Evolutionary conservation across 2,797 vertebrate species (phyloP).

Genomic region (Hirundo rustica): DNA sequence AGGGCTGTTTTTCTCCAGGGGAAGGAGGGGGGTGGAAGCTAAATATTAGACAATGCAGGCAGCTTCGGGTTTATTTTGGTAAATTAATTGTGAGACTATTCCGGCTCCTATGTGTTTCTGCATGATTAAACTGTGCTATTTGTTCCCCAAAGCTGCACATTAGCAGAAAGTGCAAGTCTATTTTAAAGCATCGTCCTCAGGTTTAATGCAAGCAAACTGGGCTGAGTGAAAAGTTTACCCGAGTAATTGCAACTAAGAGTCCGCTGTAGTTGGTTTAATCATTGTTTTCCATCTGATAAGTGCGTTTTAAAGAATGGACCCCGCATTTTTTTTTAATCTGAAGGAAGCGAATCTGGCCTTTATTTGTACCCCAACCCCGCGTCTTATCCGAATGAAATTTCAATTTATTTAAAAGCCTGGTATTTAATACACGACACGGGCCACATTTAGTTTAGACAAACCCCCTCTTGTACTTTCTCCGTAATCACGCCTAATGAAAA

Average conservation of each 20-base stretch:
- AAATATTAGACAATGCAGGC: constrained; percentile 63
- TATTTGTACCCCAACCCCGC: constrained; percentile 54
- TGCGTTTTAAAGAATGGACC: constrained; percentile 43
- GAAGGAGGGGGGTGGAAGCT: constrained; percentile 40
- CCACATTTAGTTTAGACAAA: constrained; percentile 66
- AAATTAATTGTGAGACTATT: constrained; percentile 56
- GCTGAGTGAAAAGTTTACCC: constrained; percentile 56
- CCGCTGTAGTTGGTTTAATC: constrained; percentile 53
- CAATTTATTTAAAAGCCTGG: constrained; percentile 76
- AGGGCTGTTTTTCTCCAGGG: constrained; percentile 37
- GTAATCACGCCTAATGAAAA: constrained; percentile 77
- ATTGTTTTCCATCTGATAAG: constrained; percentile 54
- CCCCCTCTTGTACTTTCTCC: constrained; percentile 61
- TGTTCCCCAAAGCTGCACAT: constrained; percentile 44
- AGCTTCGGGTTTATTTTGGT: constrained; percentile 58
- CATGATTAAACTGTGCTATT: constrained; percentile 47
- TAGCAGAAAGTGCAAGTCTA: constrained; percentile 23
- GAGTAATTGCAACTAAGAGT: constrained; percentile 50
- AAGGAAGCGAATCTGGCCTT: constrained; percentile 55
- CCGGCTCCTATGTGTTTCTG: constrained; percentile 39
- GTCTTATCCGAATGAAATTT: constrained; percentile 72
- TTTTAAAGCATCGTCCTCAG: constrained; percentile 44
- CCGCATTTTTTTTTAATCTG: constrained; percentile 57
- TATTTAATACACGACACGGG: constrained; percentile 59
- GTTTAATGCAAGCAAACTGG: constrained; percentile 50